Conservation (phyloP, 2,797 vertebrate species). For the Enteromius treurensis region DNA sequence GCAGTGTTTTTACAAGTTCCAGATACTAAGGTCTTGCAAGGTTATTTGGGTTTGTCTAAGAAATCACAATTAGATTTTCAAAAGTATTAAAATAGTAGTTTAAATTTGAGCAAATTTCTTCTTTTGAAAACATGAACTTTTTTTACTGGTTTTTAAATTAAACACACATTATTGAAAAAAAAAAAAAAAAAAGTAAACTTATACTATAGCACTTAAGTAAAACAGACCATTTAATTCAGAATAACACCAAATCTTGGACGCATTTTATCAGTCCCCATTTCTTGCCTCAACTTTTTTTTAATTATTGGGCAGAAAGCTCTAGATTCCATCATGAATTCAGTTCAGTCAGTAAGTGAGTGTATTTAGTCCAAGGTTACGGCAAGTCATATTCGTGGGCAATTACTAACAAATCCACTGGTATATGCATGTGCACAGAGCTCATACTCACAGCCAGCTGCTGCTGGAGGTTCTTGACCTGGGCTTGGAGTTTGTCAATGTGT, state of each 20-base stretch:
- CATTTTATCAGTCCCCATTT: not conserved
- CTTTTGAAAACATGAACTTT: not conserved
- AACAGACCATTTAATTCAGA: not conserved
- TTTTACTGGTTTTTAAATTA: not conserved
- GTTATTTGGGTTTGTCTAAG: not conserved
- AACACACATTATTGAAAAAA: not conserved
- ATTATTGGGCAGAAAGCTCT: not conserved
- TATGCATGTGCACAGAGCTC: slow-evolving; percentile 5
- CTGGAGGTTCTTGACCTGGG: slow-evolving; percentile 88
- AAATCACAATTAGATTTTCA: not conserved
- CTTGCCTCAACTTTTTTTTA: not conserved
- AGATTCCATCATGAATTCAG: not conserved
- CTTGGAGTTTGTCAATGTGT: slow-evolving; percentile 87
- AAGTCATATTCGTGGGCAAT: not conserved
- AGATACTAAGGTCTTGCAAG: not conserved
- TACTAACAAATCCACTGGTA: slow-evolving; percentile 4
- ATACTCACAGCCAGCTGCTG: slow-evolving; percentile 95
- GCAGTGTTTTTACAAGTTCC: not conserved
- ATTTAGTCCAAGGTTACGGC: not conserved
- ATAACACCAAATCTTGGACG: not conserved
- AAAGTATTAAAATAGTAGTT: not conserved
- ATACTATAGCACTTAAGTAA: not conserved
- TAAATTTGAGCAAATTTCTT: not conserved
- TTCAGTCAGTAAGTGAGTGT: not conserved
- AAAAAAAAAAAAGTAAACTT: not conserved